These are phyloP conservation scores for Oncorhynchus masou DNA, from an alignment of 2,113 vertebrate species.

Conservation along the genomic window DNA sequence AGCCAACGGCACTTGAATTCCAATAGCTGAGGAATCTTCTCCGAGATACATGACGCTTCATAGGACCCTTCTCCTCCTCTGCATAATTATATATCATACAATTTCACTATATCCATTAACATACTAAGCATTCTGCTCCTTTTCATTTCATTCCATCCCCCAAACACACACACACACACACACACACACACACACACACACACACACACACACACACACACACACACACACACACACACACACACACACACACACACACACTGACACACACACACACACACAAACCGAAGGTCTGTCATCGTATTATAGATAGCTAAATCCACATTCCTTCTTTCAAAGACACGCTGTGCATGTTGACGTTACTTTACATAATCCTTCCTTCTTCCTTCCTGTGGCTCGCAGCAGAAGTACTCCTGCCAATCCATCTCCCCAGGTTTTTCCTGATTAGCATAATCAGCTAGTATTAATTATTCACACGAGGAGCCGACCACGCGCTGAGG, in stretches of 20 bases:
- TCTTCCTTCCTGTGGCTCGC: neutral
- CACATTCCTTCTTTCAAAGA: constrained; percentile 1
- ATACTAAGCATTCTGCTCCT: no score
- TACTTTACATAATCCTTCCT: constrained; percentile 4
- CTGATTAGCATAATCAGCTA: constrained; percentile 43
- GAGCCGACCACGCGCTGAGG: constrained; percentile 25
- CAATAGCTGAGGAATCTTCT: no score
- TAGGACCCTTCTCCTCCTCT: no score
- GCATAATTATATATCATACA: no score
- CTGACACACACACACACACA: neutral
- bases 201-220: neutral
- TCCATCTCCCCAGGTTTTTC: constrained; percentile 2
- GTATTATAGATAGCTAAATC: neutral
- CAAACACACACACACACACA: no score
- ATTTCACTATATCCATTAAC: no score
- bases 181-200: neutral
- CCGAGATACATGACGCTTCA: no score
- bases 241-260: neutral
- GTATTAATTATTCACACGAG: constrained; percentile 42
- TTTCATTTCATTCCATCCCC: neutral
- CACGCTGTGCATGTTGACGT: constrained; percentile 1
- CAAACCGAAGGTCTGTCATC: neutral
- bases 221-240: neutral
- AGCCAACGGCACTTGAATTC: no score
- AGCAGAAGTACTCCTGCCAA: neutral